Conservation (phyloP, 1,140 invertebrate genomes). For the Tetramorium alpestre region DNA sequence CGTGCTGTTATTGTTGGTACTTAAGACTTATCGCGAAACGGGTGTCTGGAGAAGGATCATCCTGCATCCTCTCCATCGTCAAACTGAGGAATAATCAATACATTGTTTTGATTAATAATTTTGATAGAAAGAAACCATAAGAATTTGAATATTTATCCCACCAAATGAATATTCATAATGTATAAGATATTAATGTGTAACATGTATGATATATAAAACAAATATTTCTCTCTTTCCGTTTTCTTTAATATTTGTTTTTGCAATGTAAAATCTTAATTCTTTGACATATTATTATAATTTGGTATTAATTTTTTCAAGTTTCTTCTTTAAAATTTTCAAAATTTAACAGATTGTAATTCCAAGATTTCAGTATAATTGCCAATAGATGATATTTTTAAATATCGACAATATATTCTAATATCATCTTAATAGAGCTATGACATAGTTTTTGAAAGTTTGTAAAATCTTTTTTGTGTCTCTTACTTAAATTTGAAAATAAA, state of each 20-base stretch:
- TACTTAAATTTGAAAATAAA: not conserved
- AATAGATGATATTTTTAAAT: not conserved
- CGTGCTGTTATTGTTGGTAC: conserved; percentile 63
- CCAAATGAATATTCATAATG: not conserved
- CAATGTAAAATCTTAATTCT: not conserved
- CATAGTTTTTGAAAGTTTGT: not conserved
- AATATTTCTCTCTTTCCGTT: not conserved
- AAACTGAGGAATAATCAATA: conserved; percentile 23
- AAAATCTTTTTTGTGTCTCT: not conserved
- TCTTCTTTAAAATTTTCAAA: not conserved
- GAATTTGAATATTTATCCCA: not conserved
- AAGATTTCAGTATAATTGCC: not conserved
- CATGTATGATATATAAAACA: not conserved
- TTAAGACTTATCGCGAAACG: conserved; percentile 62
- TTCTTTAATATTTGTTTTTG: not conserved
- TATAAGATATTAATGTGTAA: not conserved
- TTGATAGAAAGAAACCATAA: not conserved
- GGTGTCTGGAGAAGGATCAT: conserved; percentile 47
- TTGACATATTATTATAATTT: not conserved
- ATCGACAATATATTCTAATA: not conserved
- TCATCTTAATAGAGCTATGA: not conserved
- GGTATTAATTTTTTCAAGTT: not conserved
- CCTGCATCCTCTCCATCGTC: not conserved
- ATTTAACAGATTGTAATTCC: not conserved
- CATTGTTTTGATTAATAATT: not conserved